Base-by-base conservation (phyloP, 1,140 invertebrate species). In the Subanguina moxae region DNA sequence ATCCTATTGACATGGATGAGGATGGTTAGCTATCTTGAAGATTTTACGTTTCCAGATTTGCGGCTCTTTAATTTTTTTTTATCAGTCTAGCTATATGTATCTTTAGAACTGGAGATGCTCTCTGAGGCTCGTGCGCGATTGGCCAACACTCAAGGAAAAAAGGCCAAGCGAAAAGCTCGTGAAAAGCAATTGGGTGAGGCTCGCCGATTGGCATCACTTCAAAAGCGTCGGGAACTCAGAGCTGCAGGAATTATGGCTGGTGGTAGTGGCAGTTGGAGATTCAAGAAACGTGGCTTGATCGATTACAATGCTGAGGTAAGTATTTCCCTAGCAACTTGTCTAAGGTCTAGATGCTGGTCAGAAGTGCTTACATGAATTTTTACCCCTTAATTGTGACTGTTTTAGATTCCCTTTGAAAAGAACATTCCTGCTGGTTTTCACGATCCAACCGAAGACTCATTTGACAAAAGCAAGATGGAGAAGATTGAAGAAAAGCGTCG, bases 1-100 rank as follows among this genome's bases (percentile, higher is more conserved):
- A 98, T 87, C 94, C 95, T n/a, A 94, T 97, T 78, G 95, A 98
- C 82, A 98, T 98, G 95, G 95, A 98, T 86, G 94, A 98, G 88
- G 94, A 97, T 88, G 93, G 90, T 92, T 83, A 72, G n/a, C 8
- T 27, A 21, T 61, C 23, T 58, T 58, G 11, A 11, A 13, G 11
- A 25, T 13, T 58, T 45, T 45, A n/a, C n/a, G n/a, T 13, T 45
- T 45, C n/a, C 43, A 45, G 11, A 45, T 45, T 13, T 11, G n/a
- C n/a, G n/a, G n/a, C n/a, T n/a, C n/a, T n/a, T n/a, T n/a, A n/a
- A n/a, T 56, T 46, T 57, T 1, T 65, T 65, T 65, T 28, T 17
- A n/a, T 9, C 13, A n/a, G 17, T 65, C 1, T 3, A 64, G n/a
- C 46, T 62, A 3, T 69, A 67, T 81, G 82, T 64, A 56, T 78